phyloP scores from a whole-genome alignment of 2,797 vertebrate genomes.

The Myotis pilosus region DNA sequence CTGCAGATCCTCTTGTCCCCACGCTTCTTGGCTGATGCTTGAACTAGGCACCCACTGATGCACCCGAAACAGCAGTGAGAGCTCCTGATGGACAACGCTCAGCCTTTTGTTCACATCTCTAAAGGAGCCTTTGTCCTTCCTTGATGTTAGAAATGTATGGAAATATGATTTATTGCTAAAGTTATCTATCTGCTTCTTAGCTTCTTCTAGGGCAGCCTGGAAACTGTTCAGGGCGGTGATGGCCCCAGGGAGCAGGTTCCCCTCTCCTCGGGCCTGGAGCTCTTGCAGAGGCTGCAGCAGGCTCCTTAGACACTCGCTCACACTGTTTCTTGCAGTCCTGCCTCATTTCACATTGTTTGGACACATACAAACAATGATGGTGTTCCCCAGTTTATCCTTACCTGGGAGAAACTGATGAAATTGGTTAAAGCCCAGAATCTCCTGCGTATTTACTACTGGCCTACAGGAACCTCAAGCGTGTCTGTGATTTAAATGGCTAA shows the following conservation, averaged over 20 bases:
- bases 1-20: conserved; percentile 80
- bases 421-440: not conserved
- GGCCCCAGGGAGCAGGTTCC: conserved; percentile 4
- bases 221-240: conserved; percentile 81
- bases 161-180: conserved; percentile 80
- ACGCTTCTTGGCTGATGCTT: conserved; percentile 73
- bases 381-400: conserved; percentile 86
- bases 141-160: conserved; percentile 81
- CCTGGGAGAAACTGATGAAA: conserved; percentile 41
- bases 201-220: conserved; percentile 79
- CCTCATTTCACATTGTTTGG: conserved; percentile 84
- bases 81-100: conserved; percentile 83
- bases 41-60: conserved; percentile 79
- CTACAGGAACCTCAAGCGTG: not conserved
- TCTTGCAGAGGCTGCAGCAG: conserved; percentile 81
- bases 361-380: conserved; percentile 81
- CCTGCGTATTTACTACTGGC: not conserved
- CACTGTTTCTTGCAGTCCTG: conserved; percentile 89
- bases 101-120: conserved; percentile 85
- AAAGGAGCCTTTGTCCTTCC: conserved; percentile 84
- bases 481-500: not conserved
- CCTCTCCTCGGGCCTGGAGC: conserved; percentile 66
- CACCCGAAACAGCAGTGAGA: conserved; percentile 84
- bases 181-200: conserved; percentile 82
- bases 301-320: conserved; percentile 73